A percentile compares a stretch with the other conserved stretches of the same genome.
These are phyloP conservation scores for Belonocnema kinseyi DNA, from an alignment of 1,140 invertebrate genomes.

Conservation along the genomic window DNA sequence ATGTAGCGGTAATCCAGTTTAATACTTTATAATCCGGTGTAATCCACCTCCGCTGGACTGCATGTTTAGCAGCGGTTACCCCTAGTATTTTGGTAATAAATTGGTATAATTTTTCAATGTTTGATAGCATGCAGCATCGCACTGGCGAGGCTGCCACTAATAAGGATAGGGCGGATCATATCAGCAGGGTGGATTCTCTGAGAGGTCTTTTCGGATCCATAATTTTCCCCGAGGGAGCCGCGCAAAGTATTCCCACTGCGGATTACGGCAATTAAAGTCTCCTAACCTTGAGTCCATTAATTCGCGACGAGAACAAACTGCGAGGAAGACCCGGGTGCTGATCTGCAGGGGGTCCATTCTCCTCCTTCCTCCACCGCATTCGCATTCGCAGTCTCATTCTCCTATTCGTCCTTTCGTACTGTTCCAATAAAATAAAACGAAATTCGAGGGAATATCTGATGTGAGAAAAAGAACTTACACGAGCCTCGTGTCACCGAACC, in stretches of 20 bases:
- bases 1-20: too few relatives aligned
- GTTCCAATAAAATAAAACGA: slow-evolving; percentile 40
- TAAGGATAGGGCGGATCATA: slow-evolving; percentile 23
- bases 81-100: not conserved
- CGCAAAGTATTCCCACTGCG: slow-evolving; percentile 42
- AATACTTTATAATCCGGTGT: too few relatives aligned
- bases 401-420: slow-evolving; percentile 10
- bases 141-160: slow-evolving; percentile 2
- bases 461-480: slow-evolving; percentile 48
- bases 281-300: slow-evolving; percentile 58
- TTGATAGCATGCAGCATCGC: too few relatives aligned
- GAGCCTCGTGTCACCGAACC: slow-evolving; percentile 53
- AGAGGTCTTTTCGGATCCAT: slow-evolving; percentile 21
- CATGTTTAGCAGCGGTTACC: too few relatives aligned
- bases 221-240: slow-evolving; percentile 34
- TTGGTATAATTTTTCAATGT: not conserved
- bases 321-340: slow-evolving; percentile 38
- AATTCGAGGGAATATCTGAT: slow-evolving; percentile 26
- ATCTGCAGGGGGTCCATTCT: slow-evolving; percentile 56
- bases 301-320: slow-evolving; percentile 49
- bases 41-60: too few relatives aligned
- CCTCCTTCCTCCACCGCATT: slow-evolving; percentile 38
- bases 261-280: slow-evolving; percentile 66
- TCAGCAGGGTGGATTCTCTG: slow-evolving; percentile 29
- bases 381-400: slow-evolving; percentile 25